Evolutionary conservation across 2,888 invertebrate genomes (phyloP).

Genomic region (Agriopis leucophaearia): DNA sequence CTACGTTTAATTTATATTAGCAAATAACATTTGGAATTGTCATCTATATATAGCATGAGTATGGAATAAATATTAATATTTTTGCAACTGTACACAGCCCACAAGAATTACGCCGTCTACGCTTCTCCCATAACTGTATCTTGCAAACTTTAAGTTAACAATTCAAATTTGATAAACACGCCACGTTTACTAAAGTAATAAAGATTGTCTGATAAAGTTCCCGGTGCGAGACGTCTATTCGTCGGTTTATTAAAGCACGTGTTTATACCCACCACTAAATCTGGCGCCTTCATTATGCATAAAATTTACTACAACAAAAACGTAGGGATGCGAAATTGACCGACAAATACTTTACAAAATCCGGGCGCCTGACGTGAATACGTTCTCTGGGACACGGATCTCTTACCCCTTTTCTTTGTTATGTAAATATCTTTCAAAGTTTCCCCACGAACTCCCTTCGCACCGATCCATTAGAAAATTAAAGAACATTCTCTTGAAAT

Average conservation of each 20-base stretch:
- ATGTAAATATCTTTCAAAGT: constrained; percentile 80
- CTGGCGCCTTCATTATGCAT: constrained; percentile 60
- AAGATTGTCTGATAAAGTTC: constrained; percentile 54
- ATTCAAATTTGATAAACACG: constrained; percentile 50
- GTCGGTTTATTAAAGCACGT: constrained; percentile 59
- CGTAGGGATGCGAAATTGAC: constrained; percentile 71
- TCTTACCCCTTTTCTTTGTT: constrained; percentile 78
- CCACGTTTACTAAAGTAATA: constrained; percentile 49
- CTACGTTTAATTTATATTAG: too few relatives aligned
- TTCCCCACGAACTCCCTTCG: constrained; percentile 75
- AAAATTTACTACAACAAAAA: constrained; percentile 67
- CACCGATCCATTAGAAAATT: constrained; percentile 81
- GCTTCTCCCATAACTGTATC: not conserved
- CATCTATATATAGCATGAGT: too few relatives aligned
- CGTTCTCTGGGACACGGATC: constrained; percentile 70
- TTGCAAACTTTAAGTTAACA: constrained; percentile 16
- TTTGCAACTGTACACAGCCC: too few relatives aligned
- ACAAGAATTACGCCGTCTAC: not conserved
- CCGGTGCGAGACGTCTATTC: constrained; percentile 46
- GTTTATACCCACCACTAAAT: constrained; percentile 53
- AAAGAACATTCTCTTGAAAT: constrained; percentile 75
- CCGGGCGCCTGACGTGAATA: constrained; percentile 75
- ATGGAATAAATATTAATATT: too few relatives aligned
- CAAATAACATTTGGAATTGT: too few relatives aligned
- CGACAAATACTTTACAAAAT: constrained; percentile 75